Evolutionary conservation across 2,797 vertebrate species (phyloP), one percentile per base, ranked within the genome.

Genomic region (Esox lucius): DNA sequence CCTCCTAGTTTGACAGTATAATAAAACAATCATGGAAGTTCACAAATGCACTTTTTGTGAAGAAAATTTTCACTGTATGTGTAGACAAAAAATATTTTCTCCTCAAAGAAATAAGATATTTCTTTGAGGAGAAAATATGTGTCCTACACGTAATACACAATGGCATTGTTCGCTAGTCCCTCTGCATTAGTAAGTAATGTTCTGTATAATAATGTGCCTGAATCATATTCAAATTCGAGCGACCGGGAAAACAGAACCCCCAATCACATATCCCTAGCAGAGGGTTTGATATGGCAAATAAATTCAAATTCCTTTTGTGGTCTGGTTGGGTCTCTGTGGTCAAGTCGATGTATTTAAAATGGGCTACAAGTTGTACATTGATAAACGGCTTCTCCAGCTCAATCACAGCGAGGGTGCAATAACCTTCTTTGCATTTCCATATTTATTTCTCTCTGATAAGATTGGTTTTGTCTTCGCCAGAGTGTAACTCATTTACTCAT

Each of bases 381-480:
- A 82, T 76, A 65, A 71, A 83, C 75, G 76, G 78, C 70, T 56
- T 75, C 15, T 69, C 48, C 33, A 62, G 35, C 67, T 73, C 65
- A 70, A 56, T 68, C 76, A 65, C 72, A 65, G 28, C 8, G 17
- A 66, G 59, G 17, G 67, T 48, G 62, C 64, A 49, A n/a, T 68
- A 72, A 80, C 70, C 74, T 53, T 71, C 28, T 28, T 42, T 26
- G 19, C 76, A 79, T 78, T 78, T 81, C 77, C 79, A 75, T 81
- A 80, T 80, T 77, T 81, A 84, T 81, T 80, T 69, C 49, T 49
- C 69, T 67, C 73, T 77, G 77, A 84, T 80, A 81, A 76, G 74
- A 77, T 71, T 73, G 73, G 71, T 68, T 78, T 78, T 71, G 74
- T 62, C 73, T n/a, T 24, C 17, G 48, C 24, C 22, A n/a, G 59